Percentiles rank a stretch among this genome's conserved stretches.
Evolutionary conservation across 1,140 invertebrate species (phyloP).

Genomic region (Acromyrmex heyeri): DNA sequence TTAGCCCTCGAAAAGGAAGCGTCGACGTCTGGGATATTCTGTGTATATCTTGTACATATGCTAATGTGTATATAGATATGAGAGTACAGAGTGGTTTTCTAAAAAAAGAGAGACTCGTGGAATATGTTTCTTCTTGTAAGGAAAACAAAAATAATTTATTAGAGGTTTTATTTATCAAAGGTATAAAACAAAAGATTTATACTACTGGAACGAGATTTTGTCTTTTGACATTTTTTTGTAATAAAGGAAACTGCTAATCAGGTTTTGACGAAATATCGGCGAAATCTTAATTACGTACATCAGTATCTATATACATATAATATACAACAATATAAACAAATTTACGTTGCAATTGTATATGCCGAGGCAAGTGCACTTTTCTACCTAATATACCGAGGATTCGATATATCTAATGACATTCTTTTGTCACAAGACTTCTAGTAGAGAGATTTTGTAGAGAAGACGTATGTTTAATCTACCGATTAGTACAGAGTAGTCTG

Average conservation of each 20-base stretch:
- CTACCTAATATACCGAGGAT: constrained; percentile 54
- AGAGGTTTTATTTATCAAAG: background rate
- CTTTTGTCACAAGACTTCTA: constrained; percentile 43
- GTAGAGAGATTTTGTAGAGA: constrained; percentile 6
- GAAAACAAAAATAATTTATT: background rate
- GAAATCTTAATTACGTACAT: constrained; percentile 23
- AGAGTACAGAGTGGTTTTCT: constrained; percentile 36
- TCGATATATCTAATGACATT: constrained; percentile 48
- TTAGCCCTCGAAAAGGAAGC: background rate
- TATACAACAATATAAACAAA: constrained; percentile 63
- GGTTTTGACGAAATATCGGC: background rate
- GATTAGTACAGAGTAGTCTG: constrained; percentile 11
- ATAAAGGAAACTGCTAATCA: background rate
- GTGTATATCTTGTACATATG: constrained; percentile 48
- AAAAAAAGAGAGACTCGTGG: background rate
- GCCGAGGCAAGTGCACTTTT: constrained; percentile 74
- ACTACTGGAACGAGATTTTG: background rate
- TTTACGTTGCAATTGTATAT: constrained; percentile 67
- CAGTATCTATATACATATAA: constrained; percentile 64
- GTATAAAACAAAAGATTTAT: background rate
- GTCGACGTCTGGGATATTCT: constrained; percentile 9
- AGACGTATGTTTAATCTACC: constrained; percentile 15
- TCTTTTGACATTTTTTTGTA: constrained; percentile 37
- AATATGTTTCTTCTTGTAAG: constrained; percentile 23
- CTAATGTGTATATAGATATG: constrained; percentile 30